Base-by-base conservation (phyloP, 1,140 invertebrate genomes). In the Macrosteles quadrilineatus region DNA sequence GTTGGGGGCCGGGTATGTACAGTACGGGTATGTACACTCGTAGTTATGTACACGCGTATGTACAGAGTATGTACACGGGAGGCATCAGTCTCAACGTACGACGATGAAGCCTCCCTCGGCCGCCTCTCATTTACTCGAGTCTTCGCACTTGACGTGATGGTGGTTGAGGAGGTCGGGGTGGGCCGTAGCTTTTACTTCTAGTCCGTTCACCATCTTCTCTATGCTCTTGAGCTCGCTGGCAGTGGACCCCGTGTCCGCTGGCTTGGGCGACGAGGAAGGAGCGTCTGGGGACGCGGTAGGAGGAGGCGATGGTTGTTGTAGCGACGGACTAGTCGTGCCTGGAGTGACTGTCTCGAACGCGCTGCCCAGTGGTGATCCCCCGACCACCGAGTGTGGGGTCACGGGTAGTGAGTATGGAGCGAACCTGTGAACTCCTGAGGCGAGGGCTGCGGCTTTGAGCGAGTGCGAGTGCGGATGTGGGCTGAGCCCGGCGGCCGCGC, bases 141-240 rank as follows among this genome's bases (percentile, higher is more conserved):
- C 27, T 19, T 50, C 47, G 47, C 66, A 68, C 21, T 68, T 68
- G 27, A 55, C 45, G 25, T 67, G 30, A 23, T 47, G 65, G 68
- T 73, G 70, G 68, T 70, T 73, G 27, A 73, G 53, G 11, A 73
- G 68, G 45, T 73, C 73, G 14, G 70, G 63, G 32, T 66, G 63
- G 9, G 63, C 14, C n/a, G 14, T 68, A 4, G 73, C 70, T 57
- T 73, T 73, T 36, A 73, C 73, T 70, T 97, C 94, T 29, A 97
- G 82, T 0, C 94, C 95, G 81, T 97, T 97, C 71, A 97, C 93
- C 95, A 97, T 97, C 78, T 96, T 95, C 81, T 98, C 95, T 81
- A 98, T 98, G 80, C 90, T 96, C 81, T 96, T 96, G 68, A 98
- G 85, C 81, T 97, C 94, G 75, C 87, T 87, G 69, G 73, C 71